These are phyloP conservation scores for Xanthorhoe designata DNA, from an alignment of 2,888 invertebrate species.

Conservation along the genomic window DNA sequence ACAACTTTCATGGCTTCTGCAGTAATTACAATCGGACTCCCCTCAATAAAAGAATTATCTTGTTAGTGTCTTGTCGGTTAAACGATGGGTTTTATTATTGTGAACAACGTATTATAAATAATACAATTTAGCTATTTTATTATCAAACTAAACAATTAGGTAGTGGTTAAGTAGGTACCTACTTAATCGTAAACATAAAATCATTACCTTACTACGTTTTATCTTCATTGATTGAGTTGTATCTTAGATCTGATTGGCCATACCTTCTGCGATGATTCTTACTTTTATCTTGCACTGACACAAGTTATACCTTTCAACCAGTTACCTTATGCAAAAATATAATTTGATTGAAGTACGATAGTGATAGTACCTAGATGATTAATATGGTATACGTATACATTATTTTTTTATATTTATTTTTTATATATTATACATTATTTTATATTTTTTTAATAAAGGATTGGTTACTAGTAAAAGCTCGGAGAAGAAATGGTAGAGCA, in stretches of 20 bases:
- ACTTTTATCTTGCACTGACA: background rate
- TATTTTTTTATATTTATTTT: too few relatives aligned
- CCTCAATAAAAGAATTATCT: background rate
- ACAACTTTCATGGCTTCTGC: conserved; percentile 3
- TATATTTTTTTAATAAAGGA: too few relatives aligned
- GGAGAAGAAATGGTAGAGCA: too few relatives aligned
- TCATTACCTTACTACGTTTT: background rate
- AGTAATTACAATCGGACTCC: background rate
- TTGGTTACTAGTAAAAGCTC: too few relatives aligned
- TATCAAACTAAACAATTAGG: background rate
- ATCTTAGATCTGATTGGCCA: background rate
- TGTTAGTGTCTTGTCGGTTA: background rate
- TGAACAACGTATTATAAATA: background rate
- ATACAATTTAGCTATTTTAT: background rate
- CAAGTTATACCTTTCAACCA: too few relatives aligned
- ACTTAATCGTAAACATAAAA: background rate
- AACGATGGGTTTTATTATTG: background rate
- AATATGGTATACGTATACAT: too few relatives aligned
- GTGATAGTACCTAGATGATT: too few relatives aligned
- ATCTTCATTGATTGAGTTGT: background rate
- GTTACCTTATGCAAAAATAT: too few relatives aligned
- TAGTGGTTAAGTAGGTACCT: too few relatives aligned
- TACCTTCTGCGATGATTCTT: background rate
- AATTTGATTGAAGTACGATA: too few relatives aligned
- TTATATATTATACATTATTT: too few relatives aligned